Conservation (phyloP, 37 sponge, comb jelly and placozoan species). For the Tethya wilhelma region DNA sequence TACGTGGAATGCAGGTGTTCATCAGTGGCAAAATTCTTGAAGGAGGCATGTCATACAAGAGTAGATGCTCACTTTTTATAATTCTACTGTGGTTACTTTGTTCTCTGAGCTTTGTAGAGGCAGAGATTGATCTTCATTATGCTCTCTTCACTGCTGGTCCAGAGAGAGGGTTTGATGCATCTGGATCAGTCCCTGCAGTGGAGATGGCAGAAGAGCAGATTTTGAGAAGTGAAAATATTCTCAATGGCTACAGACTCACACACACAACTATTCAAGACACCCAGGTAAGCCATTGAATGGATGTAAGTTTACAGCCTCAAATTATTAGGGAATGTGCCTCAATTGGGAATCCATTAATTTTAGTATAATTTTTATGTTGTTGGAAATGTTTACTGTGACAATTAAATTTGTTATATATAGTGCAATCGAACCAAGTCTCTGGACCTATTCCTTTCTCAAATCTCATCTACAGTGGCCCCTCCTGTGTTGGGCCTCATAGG, state of each 20-base stretch:
- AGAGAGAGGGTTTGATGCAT: background rate
- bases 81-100: too few species aligned
- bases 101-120: too few species aligned
- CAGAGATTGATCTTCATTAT: background rate
- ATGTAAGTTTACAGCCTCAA: too few species aligned
- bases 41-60: too few species aligned
- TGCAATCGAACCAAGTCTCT: background rate
- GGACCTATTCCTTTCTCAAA: background rate
- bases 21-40: too few species aligned
- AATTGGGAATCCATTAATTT: too few species aligned
- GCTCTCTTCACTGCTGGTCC: constrained; percentile 10
- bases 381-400: background rate
- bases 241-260: constrained; percentile 4
- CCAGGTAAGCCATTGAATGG: background rate
- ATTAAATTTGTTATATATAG: background rate
- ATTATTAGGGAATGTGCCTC: too few species aligned
- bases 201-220: constrained; percentile 25
- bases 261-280: background rate
- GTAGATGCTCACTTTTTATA: too few species aligned
- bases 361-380: too few species aligned
- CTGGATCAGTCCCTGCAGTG: constrained; percentile 14
- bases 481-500: constrained; percentile 3
- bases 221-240: background rate
- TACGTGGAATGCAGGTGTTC: too few species aligned
- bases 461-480: background rate